phyloP scores from a whole-genome alignment of 2,888 invertebrate species.

The Electrophaes corylata region DNA sequence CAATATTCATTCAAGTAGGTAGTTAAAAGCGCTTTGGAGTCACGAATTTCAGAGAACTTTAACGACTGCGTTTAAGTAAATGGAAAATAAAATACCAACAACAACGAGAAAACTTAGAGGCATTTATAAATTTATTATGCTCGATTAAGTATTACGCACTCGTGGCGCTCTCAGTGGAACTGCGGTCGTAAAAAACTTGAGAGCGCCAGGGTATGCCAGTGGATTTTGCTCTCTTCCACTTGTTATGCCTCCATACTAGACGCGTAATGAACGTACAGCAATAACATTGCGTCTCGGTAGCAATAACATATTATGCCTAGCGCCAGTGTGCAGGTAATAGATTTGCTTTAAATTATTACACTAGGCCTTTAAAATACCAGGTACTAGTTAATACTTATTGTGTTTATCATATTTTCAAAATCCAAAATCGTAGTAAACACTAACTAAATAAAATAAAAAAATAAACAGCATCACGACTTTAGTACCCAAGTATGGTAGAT shows the following conservation, averaged over 20 bases:
- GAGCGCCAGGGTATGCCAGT: slow-evolving; percentile 42
- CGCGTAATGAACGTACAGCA: slow-evolving; percentile 29
- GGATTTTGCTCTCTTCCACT: slow-evolving; percentile 26
- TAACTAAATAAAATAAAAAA: too few relatives aligned
- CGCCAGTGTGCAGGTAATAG: too few relatives aligned
- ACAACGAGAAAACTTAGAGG: slow-evolving; percentile 50
- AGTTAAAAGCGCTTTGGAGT: slow-evolving; percentile 40
- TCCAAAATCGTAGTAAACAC: too few relatives aligned
- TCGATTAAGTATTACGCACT: slow-evolving; percentile 56
- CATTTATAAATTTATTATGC: slow-evolving; percentile 56
- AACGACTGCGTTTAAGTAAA: slow-evolving; percentile 40
- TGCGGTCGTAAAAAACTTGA: slow-evolving; percentile 57
- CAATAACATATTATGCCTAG: slow-evolving; percentile 27
- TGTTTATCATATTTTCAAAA: too few relatives aligned
- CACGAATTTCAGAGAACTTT: slow-evolving; percentile 38
- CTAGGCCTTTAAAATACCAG: too few relatives aligned
- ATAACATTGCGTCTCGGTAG: slow-evolving; percentile 17
- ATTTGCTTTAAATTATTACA: too few relatives aligned
- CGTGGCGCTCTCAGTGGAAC: slow-evolving; percentile 53
- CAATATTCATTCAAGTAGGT: slow-evolving; percentile 38
- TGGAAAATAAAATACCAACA: slow-evolving; percentile 44
- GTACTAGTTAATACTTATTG: too few relatives aligned
- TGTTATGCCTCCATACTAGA: slow-evolving; percentile 29
- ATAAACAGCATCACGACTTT: too few relatives aligned
- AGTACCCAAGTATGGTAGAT: too few relatives aligned